A percentile compares a stretch with the other conserved stretches of the same genome.
phyloP scores from a whole-genome alignment of 2,113 vertebrate species.

The Tenebrosternarchus preto region DNA sequence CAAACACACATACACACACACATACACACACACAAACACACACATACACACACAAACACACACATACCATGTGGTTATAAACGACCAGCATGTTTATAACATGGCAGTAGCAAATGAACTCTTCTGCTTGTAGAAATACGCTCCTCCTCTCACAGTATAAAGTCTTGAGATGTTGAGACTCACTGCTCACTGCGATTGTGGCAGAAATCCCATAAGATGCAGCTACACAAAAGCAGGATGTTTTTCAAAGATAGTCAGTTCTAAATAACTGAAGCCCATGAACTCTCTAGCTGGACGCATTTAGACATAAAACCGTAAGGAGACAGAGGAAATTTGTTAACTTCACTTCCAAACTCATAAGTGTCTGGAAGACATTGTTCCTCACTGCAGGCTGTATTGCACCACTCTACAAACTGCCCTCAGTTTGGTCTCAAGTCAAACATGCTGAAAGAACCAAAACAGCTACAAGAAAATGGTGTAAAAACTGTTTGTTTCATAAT shows the following conservation, averaged over 20 bases:
- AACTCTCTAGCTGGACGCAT: constrained; percentile 49
- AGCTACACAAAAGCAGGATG: constrained; percentile 74
- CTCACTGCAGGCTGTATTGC: too few species aligned
- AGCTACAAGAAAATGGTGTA: too few species aligned
- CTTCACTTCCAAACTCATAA: neutral
- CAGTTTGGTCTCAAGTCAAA: too few species aligned
- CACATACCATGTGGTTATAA: neutral
- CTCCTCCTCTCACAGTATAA: neutral
- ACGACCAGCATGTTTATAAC: too few species aligned
- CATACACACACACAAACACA: neutral
- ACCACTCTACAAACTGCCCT: too few species aligned
- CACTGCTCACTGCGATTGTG: too few species aligned
- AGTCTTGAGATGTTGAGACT: neutral
- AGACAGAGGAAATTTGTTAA: constrained; percentile 14
- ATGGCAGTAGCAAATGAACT: too few species aligned
- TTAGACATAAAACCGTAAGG: constrained; percentile 11
- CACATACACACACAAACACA: neutral
- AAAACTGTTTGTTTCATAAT: too few species aligned
- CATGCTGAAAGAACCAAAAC: too few species aligned
- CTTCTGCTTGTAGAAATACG: neutral
- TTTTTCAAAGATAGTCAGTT: constrained; percentile 65
- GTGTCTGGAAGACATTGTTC: neutral
- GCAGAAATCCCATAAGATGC: too few species aligned
- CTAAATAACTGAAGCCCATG: constrained; percentile 36
- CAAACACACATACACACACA: neutral